Conservation (phyloP, 2,888 invertebrate species). For the Trachelus iudaicus region DNA sequence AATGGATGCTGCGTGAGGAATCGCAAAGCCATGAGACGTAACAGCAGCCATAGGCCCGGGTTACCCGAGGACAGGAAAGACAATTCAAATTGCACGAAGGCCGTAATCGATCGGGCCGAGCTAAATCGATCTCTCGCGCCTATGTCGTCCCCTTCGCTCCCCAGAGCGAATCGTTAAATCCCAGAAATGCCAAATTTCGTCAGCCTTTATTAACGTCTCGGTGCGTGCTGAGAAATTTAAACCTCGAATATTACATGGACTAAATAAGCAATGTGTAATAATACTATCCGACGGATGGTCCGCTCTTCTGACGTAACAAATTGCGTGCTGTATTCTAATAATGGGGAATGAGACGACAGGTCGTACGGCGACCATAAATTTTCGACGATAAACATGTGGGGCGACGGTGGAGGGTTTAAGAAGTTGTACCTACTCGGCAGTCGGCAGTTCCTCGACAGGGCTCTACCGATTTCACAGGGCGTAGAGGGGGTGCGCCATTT, state of each 20-base stretch:
- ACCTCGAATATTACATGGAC: not conserved
- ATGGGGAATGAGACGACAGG: slow-evolving; percentile 3
- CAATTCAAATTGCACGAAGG: not conserved
- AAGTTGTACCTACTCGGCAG: slow-evolving; percentile 23
- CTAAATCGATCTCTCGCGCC: not conserved
- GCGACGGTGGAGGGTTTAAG: slow-evolving; percentile 29
- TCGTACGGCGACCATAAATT: slow-evolving; percentile 48
- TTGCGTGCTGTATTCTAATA: slow-evolving; percentile 19
- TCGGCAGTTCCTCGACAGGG: slow-evolving; percentile 14
- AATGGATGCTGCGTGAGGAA: slow-evolving; percentile 1
- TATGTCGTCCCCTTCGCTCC: not conserved
- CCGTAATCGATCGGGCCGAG: not conserved
- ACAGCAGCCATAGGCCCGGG: not conserved
- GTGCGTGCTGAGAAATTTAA: not conserved
- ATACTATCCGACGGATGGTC: not conserved
- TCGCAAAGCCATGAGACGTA: not conserved
- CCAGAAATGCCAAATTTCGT: not conserved
- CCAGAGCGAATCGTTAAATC: not conserved
- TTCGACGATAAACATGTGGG: slow-evolving; percentile 42
- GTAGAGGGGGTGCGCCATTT: slow-evolving; percentile 23
- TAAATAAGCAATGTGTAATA: not conserved
- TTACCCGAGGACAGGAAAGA: not conserved
- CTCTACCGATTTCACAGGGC: not conserved
- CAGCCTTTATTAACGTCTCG: not conserved
- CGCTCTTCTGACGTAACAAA: not conserved